Conservation (phyloP, 1,140 invertebrate species). For the Dufourea novaeangliae region DNA sequence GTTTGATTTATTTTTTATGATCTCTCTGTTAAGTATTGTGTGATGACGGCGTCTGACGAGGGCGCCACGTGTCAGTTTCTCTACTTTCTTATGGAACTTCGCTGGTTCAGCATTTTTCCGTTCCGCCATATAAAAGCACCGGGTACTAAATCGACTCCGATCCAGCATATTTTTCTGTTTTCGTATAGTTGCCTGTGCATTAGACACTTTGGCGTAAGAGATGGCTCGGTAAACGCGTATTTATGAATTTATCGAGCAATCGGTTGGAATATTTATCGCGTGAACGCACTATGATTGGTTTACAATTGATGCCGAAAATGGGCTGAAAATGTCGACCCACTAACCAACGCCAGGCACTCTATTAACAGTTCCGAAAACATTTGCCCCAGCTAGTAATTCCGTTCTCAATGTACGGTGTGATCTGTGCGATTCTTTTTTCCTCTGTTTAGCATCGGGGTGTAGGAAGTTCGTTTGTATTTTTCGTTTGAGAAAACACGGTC, state of each 20-base stretch:
- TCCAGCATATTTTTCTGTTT: slow-evolving; percentile 41
- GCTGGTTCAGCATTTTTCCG: slow-evolving; percentile 68
- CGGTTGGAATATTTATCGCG: slow-evolving; percentile 11
- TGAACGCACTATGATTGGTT: slow-evolving; percentile 57
- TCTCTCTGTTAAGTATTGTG: slow-evolving; percentile 37
- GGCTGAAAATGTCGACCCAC: slow-evolving; percentile 75
- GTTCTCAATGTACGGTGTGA: slow-evolving; percentile 62
- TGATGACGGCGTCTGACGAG: slow-evolving; percentile 60
- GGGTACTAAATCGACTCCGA: slow-evolving; percentile 60
- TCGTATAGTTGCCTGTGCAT: slow-evolving; percentile 18
- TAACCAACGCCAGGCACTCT: slow-evolving; percentile 69
- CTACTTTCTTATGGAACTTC: slow-evolving; percentile 65
- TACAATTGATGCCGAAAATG: slow-evolving; percentile 69
- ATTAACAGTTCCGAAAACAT: slow-evolving; percentile 77
- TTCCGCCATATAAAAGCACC: slow-evolving; percentile 54
- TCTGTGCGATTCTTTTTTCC: slow-evolving; percentile 47
- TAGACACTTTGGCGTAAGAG: background rate
- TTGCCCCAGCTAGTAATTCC: slow-evolving; percentile 77
- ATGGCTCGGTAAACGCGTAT: background rate
- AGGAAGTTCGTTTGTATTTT: slow-evolving; percentile 29
- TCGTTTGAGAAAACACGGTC: slow-evolving; percentile 8
- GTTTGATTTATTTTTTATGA: slow-evolving; percentile 48
- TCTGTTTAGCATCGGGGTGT: slow-evolving; percentile 28
- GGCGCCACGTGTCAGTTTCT: slow-evolving; percentile 73
- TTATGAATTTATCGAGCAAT: slow-evolving; percentile 16